Conservation (phyloP, 2,888 invertebrate genomes). For the Lottia scabra region DNA sequence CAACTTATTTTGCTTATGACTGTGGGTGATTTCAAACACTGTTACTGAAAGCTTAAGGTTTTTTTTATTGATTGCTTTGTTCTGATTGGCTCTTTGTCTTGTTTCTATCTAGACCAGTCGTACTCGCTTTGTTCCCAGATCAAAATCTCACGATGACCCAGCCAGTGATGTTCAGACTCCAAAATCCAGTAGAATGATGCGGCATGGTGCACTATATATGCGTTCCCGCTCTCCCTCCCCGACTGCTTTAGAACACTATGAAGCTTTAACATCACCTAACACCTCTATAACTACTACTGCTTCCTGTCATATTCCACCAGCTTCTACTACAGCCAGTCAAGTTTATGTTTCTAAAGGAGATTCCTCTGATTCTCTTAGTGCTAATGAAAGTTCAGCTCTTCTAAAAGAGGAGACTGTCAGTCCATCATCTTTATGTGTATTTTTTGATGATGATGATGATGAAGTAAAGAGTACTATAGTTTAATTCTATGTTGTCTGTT, state of each 20-base stretch:
- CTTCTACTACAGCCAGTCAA: slow-evolving; percentile 41
- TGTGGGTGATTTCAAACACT: neutral
- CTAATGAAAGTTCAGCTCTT: slow-evolving; percentile 73
- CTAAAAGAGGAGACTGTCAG: slow-evolving; percentile 64
- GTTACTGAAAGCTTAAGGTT: neutral
- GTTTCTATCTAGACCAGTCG: slow-evolving; percentile 45
- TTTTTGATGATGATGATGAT: slow-evolving; percentile 52
- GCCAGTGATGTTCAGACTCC: slow-evolving; percentile 52
- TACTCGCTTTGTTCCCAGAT: slow-evolving; percentile 62
- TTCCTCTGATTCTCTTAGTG: slow-evolving; percentile 69
- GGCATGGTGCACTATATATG: slow-evolving; percentile 63
- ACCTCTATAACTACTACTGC: slow-evolving; percentile 19
- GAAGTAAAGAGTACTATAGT: slow-evolving; percentile 22
- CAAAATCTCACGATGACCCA: slow-evolving; percentile 66
- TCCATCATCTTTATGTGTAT: slow-evolving; percentile 53
- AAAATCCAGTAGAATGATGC: slow-evolving; percentile 57
- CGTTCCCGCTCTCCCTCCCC: slow-evolving; percentile 63
- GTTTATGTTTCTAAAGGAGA: slow-evolving; percentile 63
- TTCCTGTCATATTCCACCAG: slow-evolving; percentile 23
- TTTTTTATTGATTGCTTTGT: neutral
- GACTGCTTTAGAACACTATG: slow-evolving; percentile 67
- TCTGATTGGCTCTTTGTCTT: slow-evolving; percentile 8
- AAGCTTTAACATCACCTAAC: slow-evolving; percentile 14
- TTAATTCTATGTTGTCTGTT: neutral
- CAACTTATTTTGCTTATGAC: no score